Percentiles rank a stretch among this genome's conserved stretches.
phyloP scores from a whole-genome alignment of 2,113 vertebrate genomes.

The Tychaedon coryphoeus region DNA sequence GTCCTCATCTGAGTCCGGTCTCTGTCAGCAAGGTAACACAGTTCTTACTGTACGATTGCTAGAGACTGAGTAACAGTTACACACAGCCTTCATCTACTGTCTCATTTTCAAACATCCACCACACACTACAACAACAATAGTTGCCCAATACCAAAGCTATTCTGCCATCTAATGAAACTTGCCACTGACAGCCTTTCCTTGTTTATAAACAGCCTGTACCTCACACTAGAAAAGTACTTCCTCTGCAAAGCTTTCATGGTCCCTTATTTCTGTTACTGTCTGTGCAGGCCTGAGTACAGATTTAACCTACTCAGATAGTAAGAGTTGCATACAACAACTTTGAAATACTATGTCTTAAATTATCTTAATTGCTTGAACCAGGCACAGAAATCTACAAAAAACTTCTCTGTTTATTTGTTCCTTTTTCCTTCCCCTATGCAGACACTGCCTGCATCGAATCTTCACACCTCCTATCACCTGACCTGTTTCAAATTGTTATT shows the following conservation, averaged over 20 bases:
- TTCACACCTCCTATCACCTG: not conserved
- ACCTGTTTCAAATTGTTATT: not conserved
- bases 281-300: not conserved
- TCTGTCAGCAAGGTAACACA: not conserved
- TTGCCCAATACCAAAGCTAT: not conserved
- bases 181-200: not conserved
- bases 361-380: not conserved
- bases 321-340: not conserved
- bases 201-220: not conserved
- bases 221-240: not conserved
- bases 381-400: not conserved
- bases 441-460: not conserved
- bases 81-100: not conserved
- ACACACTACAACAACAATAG: not conserved
- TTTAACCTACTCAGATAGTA: not conserved
- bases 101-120: not conserved
- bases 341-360: not conserved
- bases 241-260: not conserved
- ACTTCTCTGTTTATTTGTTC: not conserved
- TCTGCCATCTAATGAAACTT: not conserved
- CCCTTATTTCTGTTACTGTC: not conserved
- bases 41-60: not conserved
- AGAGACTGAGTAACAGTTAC: not conserved
- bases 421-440: not conserved
- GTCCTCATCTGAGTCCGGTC: accelerated